phyloP scores from a whole-genome alignment of 2,113 vertebrate genomes.

The Pseudopodoces humilis region DNA sequence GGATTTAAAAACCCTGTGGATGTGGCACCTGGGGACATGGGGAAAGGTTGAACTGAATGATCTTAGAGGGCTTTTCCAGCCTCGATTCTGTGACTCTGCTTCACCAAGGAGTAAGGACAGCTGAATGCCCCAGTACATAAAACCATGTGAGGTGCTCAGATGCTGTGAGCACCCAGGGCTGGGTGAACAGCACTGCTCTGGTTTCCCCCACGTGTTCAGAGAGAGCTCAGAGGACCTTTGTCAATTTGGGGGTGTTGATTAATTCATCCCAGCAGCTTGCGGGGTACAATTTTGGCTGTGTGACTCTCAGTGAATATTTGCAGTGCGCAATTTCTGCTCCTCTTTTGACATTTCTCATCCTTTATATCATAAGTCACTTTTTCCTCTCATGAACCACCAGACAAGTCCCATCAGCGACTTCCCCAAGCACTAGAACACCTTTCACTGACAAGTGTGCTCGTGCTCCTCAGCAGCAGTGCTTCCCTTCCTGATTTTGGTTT shows the following conservation, averaged over 20 bases:
- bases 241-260: neutral
- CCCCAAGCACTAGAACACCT: neutral
- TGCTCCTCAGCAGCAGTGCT: neutral
- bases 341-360: neutral
- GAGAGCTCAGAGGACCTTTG: neutral
- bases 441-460: rapidly evolving
- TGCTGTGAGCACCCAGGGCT: neutral
- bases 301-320: neutral
- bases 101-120: neutral
- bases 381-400: neutral
- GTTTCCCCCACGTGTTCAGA: neutral
- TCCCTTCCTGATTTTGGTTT: neutral
- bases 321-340: neutral
- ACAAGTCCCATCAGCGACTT: neutral
- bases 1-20: neutral
- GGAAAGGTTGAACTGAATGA: neutral
- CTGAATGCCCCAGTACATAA: neutral
- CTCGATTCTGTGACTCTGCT: neutral
- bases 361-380: neutral
- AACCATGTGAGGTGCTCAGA: neutral
- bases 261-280: neutral
- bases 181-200: neutral
- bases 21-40: neutral
- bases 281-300: neutral
- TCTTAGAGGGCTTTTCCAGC: neutral